phyloP scores from a whole-genome alignment of 2,888 invertebrate species.

The Periphyllus acericola region DNA sequence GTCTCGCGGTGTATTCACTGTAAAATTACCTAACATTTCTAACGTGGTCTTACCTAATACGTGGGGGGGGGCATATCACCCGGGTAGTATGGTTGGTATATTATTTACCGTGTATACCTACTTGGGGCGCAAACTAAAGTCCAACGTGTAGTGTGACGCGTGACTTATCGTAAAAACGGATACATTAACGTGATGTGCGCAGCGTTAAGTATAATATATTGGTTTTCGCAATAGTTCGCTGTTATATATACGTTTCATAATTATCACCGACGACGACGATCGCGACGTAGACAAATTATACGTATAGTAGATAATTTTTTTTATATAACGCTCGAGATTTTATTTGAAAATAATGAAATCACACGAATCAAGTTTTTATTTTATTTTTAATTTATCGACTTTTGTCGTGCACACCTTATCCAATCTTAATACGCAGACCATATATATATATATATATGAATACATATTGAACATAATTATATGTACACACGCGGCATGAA shows the following conservation, averaged over 20 bases:
- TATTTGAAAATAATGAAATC: background rate
- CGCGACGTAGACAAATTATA: too few species aligned
- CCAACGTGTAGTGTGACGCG: background rate
- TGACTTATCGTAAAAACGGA: background rate
- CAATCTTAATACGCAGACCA: background rate
- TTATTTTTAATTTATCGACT: constrained; percentile 7
- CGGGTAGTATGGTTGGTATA: too few species aligned
- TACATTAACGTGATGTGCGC: background rate
- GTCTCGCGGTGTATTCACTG: too few species aligned
- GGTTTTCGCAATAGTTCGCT: background rate
- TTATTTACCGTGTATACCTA: too few species aligned
- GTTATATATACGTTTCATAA: background rate
- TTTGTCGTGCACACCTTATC: background rate
- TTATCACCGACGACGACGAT: background rate
- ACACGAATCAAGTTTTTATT: background rate
- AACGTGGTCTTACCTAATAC: too few species aligned
- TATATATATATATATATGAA: background rate
- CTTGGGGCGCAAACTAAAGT: background rate
- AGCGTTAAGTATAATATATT: background rate
- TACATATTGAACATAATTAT: background rate
- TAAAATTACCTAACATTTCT: too few species aligned
- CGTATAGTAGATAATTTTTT: background rate
- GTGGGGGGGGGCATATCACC: too few species aligned
- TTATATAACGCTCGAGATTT: background rate
- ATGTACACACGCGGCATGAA: background rate